Percentiles rank a stretch among this genome's conserved stretches.
Conservation (phyloP, 2,797 vertebrate species). For the Scyliorhinus canicula region DNA sequence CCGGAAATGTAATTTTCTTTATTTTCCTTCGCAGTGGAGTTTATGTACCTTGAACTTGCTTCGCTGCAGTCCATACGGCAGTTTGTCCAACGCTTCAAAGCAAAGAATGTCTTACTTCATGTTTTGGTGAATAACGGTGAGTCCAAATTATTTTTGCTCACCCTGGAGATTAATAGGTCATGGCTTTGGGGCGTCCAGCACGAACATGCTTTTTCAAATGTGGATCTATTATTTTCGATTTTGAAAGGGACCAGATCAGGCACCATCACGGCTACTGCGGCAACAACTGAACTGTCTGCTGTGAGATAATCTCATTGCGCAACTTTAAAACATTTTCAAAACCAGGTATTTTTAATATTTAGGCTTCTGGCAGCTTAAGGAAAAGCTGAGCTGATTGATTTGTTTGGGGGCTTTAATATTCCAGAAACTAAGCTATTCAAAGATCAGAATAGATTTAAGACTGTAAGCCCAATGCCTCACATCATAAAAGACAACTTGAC, state of each 20-base stretch:
- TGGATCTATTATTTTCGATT: neutral
- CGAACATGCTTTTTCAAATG: neutral
- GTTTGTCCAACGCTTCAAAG: conserved; percentile 68
- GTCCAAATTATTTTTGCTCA: conserved; percentile 41
- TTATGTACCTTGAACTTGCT: conserved; percentile 74
- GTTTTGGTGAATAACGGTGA: conserved; percentile 86
- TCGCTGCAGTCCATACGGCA: conserved; percentile 72
- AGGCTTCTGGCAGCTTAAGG: neutral
- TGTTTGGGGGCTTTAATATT: neutral
- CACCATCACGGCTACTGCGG: neutral
- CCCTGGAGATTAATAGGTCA: neutral
- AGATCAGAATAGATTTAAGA: neutral
- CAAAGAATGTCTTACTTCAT: conserved; percentile 67
- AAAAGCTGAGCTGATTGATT: neutral
- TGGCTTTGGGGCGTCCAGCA: neutral
- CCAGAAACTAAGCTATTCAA: neutral
- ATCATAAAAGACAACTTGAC: neutral
- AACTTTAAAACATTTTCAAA: neutral
- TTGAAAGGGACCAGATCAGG: neutral
- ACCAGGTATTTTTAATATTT: neutral
- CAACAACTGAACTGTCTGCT: neutral
- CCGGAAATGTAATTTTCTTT: neutral
- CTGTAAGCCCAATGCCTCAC: neutral
- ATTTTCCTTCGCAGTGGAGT: conserved; percentile 67
- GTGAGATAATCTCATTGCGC: neutral